phyloP scores from a whole-genome alignment of 2,797 vertebrate species.

The Phataginus tetradactyla region DNA sequence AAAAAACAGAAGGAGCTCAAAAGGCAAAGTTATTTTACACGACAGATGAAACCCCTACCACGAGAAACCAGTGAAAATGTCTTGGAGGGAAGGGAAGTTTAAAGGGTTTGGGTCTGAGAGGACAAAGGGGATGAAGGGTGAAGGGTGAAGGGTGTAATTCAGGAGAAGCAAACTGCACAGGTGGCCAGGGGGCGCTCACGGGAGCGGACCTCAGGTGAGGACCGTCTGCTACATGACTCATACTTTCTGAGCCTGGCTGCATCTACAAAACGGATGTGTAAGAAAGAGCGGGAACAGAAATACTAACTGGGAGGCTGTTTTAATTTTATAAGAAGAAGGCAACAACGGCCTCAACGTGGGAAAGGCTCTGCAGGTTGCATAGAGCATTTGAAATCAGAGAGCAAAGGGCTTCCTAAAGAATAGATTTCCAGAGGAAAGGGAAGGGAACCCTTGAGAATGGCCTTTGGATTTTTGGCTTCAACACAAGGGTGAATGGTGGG shows the following conservation, averaged over 20 bases:
- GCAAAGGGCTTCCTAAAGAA: not conserved
- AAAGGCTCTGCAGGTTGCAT: not conserved
- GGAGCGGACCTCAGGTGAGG: too few species aligned
- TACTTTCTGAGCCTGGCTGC: not conserved
- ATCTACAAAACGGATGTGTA: too few species aligned
- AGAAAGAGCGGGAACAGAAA: not conserved
- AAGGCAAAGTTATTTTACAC: not conserved
- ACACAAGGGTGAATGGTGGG: not conserved
- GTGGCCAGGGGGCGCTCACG: accelerated
- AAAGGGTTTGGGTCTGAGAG: not conserved
- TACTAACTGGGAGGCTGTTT: not conserved
- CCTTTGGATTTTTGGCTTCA: accelerated
- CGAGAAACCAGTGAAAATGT: not conserved
- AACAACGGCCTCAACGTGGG: too few species aligned
- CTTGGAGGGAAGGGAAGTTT: not conserved
- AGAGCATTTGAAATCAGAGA: not conserved
- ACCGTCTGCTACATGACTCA: accelerated
- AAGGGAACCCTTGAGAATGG: too few species aligned
- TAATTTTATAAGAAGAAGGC: not conserved
- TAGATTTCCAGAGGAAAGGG: not conserved
- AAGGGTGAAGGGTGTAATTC: accelerated
- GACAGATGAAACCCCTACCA: not conserved
- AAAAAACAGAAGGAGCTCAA: too few species aligned
- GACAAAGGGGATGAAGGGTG: accelerated
- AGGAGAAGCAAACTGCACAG: too few species aligned